These are phyloP conservation scores for Emydura subglobosa DNA, from an alignment of 2,113 vertebrate species.

Conservation along the genomic window DNA sequence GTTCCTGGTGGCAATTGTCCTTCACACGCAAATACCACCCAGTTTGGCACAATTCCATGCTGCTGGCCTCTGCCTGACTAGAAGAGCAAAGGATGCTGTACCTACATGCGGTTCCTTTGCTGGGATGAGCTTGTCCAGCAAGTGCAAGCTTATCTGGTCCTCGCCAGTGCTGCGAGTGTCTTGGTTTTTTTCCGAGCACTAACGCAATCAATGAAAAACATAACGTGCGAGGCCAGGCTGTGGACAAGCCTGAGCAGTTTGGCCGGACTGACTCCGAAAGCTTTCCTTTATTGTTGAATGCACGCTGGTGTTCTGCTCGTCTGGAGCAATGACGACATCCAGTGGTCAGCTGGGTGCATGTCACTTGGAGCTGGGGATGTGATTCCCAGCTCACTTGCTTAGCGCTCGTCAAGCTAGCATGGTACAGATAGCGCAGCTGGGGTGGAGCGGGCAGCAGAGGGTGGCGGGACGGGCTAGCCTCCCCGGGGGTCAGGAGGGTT, in stretches of 20 bases:
- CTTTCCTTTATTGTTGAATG: background rate
- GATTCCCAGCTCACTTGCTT: background rate
- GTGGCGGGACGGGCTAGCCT: background rate
- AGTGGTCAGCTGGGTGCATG: slow-evolving; percentile 52
- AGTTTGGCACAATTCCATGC: background rate
- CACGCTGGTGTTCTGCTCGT: accelerated
- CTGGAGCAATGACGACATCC: slow-evolving; percentile 62
- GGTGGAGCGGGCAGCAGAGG: background rate
- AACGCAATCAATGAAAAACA: background rate
- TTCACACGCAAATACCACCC: background rate
- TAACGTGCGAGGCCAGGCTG: background rate
- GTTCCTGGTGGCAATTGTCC: background rate
- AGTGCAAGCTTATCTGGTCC: background rate
- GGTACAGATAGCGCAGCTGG: accelerated
- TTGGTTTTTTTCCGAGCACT: background rate
- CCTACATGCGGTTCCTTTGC: background rate
- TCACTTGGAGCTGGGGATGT: background rate
- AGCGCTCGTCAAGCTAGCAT: no score
- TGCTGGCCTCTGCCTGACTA: background rate
- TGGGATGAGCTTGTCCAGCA: no score
- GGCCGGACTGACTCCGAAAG: background rate
- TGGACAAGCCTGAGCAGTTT: background rate
- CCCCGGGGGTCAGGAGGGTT: background rate
- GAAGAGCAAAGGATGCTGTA: background rate
- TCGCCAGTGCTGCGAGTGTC: background rate